These are phyloP conservation scores for Lochmaea crataegi DNA, from an alignment of 2,888 invertebrate species.

Conservation along the genomic window DNA sequence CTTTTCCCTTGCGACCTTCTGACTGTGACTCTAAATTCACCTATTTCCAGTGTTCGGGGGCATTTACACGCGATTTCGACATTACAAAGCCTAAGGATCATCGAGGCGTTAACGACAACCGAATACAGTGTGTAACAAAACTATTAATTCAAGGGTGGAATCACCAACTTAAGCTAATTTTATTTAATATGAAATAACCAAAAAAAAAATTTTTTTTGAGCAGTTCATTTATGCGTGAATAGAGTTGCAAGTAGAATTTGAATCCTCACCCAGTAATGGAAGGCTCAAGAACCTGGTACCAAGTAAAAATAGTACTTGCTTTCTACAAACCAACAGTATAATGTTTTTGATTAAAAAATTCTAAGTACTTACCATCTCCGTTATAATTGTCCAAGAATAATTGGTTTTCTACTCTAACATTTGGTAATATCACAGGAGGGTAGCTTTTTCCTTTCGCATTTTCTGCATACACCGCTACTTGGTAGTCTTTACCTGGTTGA, in stretches of 20 bases:
- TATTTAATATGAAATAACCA: too few relatives aligned
- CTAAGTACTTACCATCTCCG: slow-evolving; percentile 40
- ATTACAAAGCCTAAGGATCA: slow-evolving; percentile 6
- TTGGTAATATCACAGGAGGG: slow-evolving; percentile 79
- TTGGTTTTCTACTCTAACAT: slow-evolving; percentile 63
- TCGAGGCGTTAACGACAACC: neutral
- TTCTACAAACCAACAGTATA: neutral
- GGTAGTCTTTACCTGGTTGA: slow-evolving; percentile 81
- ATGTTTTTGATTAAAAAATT: neutral
- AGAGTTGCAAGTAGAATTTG: too few relatives aligned
- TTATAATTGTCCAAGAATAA: slow-evolving; percentile 6
- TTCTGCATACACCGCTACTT: slow-evolving; percentile 83
- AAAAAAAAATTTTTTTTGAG: too few relatives aligned
- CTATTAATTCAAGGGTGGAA: neutral
- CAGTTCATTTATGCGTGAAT: too few relatives aligned
- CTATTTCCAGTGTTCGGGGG: slow-evolving; percentile 47
- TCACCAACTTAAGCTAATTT: too few relatives aligned
- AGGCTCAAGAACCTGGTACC: too few relatives aligned
- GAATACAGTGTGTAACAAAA: neutral
- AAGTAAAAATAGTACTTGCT: too few relatives aligned
- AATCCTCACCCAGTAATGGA: too few relatives aligned
- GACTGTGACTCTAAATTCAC: slow-evolving; percentile 45
- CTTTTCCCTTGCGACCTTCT: slow-evolving; percentile 56
- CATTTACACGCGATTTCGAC: slow-evolving; percentile 43
- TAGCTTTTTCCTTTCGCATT: slow-evolving; percentile 84